phyloP scores from a whole-genome alignment of 2,113 vertebrate genomes.

The Polyodon spathula region DNA sequence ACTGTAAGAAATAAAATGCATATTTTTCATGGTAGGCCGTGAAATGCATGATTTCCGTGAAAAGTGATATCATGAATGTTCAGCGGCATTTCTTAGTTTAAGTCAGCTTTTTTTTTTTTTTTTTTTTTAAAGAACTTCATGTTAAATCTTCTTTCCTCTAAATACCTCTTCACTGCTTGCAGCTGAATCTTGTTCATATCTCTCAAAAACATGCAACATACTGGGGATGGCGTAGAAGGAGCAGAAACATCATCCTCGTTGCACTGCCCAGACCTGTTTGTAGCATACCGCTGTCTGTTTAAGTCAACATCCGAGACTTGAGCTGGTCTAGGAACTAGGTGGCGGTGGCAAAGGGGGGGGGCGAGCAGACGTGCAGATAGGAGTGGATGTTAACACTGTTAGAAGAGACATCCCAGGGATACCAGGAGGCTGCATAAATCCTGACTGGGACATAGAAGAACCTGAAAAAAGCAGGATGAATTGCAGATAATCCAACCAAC shows the following conservation, averaged over 20 bases:
- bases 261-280: conserved; percentile 19
- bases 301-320: conserved; percentile 37
- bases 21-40: too few species aligned
- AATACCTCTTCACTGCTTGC: conserved; percentile 72
- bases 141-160: too few species aligned
- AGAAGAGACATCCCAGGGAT: conserved; percentile 29
- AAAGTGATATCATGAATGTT: too few species aligned
- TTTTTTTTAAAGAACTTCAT: too few species aligned
- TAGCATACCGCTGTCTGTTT: conserved; percentile 41
- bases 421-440: conserved; percentile 23
- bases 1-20: too few species aligned
- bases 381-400: conserved; percentile 53
- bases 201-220: conserved; percentile 88
- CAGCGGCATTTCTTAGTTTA: too few species aligned
- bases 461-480: conserved; percentile 20
- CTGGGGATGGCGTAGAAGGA: conserved; percentile 45
- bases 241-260: conserved; percentile 10
- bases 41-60: too few species aligned
- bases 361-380: conserved; percentile 45
- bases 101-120: too few species aligned
- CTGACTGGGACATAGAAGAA: conserved; percentile 7
- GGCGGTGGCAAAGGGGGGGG: conserved; percentile 33
- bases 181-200: conserved; percentile 78
- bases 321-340: conserved; percentile 19
- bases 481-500: too few species aligned